Base-by-base conservation (phyloP, 1,140 invertebrate genomes). In the Pseudomyrmex dendroicus region DNA sequence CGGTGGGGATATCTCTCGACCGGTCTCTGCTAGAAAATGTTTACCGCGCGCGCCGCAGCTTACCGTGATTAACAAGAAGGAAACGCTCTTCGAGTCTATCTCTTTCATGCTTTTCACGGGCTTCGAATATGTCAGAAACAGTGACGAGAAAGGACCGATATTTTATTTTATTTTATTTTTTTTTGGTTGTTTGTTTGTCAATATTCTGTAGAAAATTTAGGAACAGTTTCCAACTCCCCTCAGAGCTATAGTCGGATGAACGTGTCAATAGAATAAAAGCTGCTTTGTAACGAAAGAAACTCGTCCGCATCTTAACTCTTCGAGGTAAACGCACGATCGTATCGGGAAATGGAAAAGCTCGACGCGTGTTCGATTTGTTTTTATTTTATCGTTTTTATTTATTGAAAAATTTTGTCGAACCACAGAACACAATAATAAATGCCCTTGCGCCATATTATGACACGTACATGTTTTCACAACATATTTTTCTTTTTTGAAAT, bases 351-450 rank as follows among this genome's bases (percentile, higher is more conserved):
- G 9, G n/a, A 9, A 59, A 59, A 7, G 13, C 54, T 2, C 54
- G 13, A 15, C 17, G 46, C 7, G 10, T 13, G 50, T 22, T 35
- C 35, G 35, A 4, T 12, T 17, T 8, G 35, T 20, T 77, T 50
- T 66, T 20, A 20, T 67, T 66, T 67, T 13, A 25, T 48, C 48
- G 25, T 20, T 20, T 20, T 20, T 20, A 20, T 20, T 48, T 77
- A 67, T 77, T 67, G 73, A 77, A 44, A 67, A 44, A 67, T 35
- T 20, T 17, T 76, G 54, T 66, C 52, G 15, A 54, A 54, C 52
- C 52, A 54, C 25, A 66, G 62, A 35, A 35, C 1, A 35, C 35
- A 35, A 35, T 7, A 35, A 35, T 7, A 35, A 35, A 35, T 35
- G 35, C 35, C 0, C 5, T 35, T 7, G 35, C 35, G 35, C 4